phyloP scores from a whole-genome alignment of 2,888 invertebrate species.

The Sphecodes monilicornis region DNA sequence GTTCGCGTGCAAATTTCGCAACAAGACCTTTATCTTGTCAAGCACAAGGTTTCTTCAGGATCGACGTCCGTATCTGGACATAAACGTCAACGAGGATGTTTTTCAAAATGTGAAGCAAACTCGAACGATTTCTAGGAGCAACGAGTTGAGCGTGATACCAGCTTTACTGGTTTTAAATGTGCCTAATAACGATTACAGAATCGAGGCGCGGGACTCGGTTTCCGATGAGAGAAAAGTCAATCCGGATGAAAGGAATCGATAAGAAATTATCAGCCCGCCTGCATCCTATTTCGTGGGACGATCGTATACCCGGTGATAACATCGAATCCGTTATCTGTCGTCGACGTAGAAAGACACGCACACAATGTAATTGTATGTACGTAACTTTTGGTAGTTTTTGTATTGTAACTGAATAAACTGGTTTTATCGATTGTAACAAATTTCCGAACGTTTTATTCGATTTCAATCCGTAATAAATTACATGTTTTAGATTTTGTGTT shows the following conservation, averaged over 20 bases:
- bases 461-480: not conserved
- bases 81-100: conserved; percentile 69
- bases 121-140: conserved; percentile 36
- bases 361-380: not conserved
- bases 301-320: conserved; percentile 36
- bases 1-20: conserved; percentile 69
- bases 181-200: conserved; percentile 68
- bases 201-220: conserved; percentile 36
- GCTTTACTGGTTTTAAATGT: conserved; percentile 73
- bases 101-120: conserved; percentile 58
- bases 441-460: not conserved
- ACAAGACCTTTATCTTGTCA: conserved; percentile 73
- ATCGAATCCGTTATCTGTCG: conserved; percentile 29
- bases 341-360: not conserved
- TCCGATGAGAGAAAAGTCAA: not conserved
- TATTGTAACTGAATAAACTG: conserved; percentile 1
- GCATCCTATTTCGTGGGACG: conserved; percentile 6
- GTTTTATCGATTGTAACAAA: not conserved
- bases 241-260: conserved; percentile 11
- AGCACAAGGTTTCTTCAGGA: conserved; percentile 76
- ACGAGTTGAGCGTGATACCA: conserved; percentile 66
- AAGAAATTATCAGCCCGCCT: not conserved
- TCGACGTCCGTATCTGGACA: conserved; percentile 65
- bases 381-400: not conserved
- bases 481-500: not conserved